Evolutionary conservation across 1,140 invertebrate species (phyloP), one percentile per base, ranked within the genome.

Genomic region (Aphis gossypii): DNA sequence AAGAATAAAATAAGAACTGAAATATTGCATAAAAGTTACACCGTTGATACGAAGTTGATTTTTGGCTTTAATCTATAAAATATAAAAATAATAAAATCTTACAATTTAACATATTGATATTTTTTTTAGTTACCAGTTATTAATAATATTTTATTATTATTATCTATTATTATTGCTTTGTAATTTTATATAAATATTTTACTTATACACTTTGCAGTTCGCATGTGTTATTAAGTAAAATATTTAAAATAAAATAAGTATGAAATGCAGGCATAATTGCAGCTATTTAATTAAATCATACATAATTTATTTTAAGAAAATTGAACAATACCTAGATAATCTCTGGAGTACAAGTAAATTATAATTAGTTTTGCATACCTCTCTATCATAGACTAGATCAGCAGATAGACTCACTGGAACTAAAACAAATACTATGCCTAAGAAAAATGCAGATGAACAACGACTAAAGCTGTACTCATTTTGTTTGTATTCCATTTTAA

Each of bases 41-140:
- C 98, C 98, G 95, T 98, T 98, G 44, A 98, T 97, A 46, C 98
- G 96, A 21, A 98, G 95, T 94, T 98, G 97, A 95, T 98, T 98
- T 95, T 97, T 97, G 3, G 97, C 97, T 95, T 97, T 97, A 93
- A 97, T 97, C 97, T 98, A 96, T 93, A 96, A 96, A 83, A 94
- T 93, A 94, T 94, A 89, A 93, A 54, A 41, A 93, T 41, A 51
- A 41, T 86, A 9, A 48, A 56, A 84, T 84, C 23, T 44, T 44
- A 84, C 41, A 84, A 44, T 8, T 41, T n/a, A 2, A 41, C 5
- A 84, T 44, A 41, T 25, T 76, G 23, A 41, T 14, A 41, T 84
- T 23, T 41, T 41, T 11, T 41, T 38, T n/a, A 84, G 38, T 23
- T 38, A 83, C 0, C 5, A 51, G 14, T 0, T 21, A 23, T 7